Percentiles rank a stretch among this genome's conserved stretches.
Evolutionary conservation across 35 echinoderm and acorn worm species (phyloP).

Genomic region (Eucidaris tribuloides): DNA sequence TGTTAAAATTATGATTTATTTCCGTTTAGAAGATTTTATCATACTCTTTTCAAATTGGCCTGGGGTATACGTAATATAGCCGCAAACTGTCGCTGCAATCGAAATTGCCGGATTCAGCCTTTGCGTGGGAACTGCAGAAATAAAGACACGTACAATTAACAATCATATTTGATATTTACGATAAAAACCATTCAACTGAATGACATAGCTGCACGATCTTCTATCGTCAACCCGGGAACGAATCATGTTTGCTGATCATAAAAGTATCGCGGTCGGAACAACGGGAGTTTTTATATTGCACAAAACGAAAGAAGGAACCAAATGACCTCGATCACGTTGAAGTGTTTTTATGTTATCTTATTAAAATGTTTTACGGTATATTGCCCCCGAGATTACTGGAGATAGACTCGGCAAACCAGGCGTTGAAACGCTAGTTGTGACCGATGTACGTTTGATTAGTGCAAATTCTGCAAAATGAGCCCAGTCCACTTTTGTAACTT

Average conservation of each 20-base stretch:
- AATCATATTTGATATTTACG: neutral
- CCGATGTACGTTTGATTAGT: neutral
- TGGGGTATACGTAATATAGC: no score
- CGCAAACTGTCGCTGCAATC: no score
- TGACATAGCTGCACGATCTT: neutral
- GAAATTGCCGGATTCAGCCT: neutral
- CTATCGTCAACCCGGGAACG: neutral
- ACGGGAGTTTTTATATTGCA: neutral
- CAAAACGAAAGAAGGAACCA: neutral
- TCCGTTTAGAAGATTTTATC: no score
- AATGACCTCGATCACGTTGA: neutral
- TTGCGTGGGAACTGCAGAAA: neutral
- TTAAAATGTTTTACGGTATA: constrained; percentile 16
- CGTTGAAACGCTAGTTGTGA: neutral
- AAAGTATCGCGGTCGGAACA: neutral
- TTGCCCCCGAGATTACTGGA: no score
- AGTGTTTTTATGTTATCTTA: constrained; percentile 6
- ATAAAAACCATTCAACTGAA: neutral
- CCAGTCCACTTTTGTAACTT: neutral
- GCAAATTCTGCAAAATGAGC: neutral
- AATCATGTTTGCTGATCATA: constrained; percentile 15
- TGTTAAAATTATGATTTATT: no score
- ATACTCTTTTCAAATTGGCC: no score
- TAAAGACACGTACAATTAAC: neutral
- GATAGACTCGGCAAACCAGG: neutral